phyloP scores from a whole-genome alignment of 1,140 invertebrate species.

The Eueides isabella region DNA sequence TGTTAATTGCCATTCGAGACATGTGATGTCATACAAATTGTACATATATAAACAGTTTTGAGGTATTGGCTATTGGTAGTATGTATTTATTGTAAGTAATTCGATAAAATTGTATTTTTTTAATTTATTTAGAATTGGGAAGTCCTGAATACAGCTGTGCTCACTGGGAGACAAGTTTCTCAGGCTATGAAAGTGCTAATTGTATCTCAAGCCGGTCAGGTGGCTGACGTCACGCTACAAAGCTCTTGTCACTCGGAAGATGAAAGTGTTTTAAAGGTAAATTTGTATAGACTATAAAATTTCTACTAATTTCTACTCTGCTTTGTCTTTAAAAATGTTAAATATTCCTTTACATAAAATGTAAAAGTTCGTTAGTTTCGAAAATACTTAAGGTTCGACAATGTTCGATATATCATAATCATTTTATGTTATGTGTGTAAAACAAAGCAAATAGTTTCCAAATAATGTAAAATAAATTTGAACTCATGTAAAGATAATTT shows the following conservation, averaged over 20 bases:
- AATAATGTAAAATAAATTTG: too few relatives aligned
- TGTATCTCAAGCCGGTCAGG: slow-evolving; percentile 95
- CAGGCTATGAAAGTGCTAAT: slow-evolving; percentile 98
- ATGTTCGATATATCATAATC: too few relatives aligned
- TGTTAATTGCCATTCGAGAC: slow-evolving; percentile 27
- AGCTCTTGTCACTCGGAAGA: slow-evolving; percentile 97
- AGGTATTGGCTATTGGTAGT: background rate
- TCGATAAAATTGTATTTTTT: background rate
- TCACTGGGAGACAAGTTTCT: slow-evolving; percentile 96
- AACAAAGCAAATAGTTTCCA: too few relatives aligned
- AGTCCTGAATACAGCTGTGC: slow-evolving; percentile 96
- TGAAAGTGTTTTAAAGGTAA: slow-evolving; percentile 97
- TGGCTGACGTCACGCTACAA: slow-evolving; percentile 97
- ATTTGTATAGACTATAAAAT: background rate
- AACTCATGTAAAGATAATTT: too few relatives aligned
- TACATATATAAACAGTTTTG: background rate
- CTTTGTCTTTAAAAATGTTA: background rate
- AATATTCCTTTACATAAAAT: background rate
- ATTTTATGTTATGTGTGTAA: too few relatives aligned
- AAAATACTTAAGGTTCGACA: too few relatives aligned
- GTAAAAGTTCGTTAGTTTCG: too few relatives aligned
- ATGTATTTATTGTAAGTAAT: background rate
- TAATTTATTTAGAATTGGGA: slow-evolving; percentile 90
- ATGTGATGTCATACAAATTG: slow-evolving; percentile 20
- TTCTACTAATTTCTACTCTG: background rate